phyloP scores from a whole-genome alignment of 1,140 invertebrate genomes.

The Drosophila chauvacae region DNA sequence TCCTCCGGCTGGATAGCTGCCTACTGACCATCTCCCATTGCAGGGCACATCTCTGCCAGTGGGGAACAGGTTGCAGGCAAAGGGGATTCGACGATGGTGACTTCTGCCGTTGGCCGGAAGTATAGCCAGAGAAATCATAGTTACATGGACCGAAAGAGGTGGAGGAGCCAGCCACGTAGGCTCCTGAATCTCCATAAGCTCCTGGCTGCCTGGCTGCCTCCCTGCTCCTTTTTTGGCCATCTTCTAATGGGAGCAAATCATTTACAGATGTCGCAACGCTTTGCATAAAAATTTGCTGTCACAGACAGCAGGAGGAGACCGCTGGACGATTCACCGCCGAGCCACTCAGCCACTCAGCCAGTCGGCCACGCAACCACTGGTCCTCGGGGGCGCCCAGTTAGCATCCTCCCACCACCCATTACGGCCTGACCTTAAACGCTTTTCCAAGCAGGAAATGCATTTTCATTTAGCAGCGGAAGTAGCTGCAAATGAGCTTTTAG shows the following conservation, averaged over 20 bases:
- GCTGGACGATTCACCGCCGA: not conserved
- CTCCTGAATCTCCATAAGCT: conserved; percentile 20
- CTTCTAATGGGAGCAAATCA: conserved; percentile 76
- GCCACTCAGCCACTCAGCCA: not conserved
- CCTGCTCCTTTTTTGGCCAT: conserved; percentile 12
- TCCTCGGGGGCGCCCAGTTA: not conserved
- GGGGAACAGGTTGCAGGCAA: not conserved
- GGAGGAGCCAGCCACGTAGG: not conserved
- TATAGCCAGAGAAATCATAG: conserved; percentile 56
- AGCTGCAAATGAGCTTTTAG: conserved; percentile 84
- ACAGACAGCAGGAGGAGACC: conserved; percentile 40
- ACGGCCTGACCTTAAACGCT: conserved; percentile 61
- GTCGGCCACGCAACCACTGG: conserved; percentile 10
- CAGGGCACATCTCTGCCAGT: conserved; percentile 4
- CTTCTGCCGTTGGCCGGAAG: conserved; percentile 62
- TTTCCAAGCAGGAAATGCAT: conserved; percentile 82
- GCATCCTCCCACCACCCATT: not conserved
- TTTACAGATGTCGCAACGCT: conserved; percentile 79
- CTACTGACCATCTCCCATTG: conserved; percentile 5
- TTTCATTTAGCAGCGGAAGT: conserved; percentile 84
- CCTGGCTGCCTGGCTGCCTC: not conserved
- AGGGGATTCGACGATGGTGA: conserved; percentile 35
- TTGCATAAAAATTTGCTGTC: conserved; percentile 73
- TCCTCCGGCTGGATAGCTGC: conserved; percentile 20
- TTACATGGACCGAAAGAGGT: conserved; percentile 18